phyloP scores from a whole-genome alignment of 2,113 vertebrate genomes.

The Cettia cetti region DNA sequence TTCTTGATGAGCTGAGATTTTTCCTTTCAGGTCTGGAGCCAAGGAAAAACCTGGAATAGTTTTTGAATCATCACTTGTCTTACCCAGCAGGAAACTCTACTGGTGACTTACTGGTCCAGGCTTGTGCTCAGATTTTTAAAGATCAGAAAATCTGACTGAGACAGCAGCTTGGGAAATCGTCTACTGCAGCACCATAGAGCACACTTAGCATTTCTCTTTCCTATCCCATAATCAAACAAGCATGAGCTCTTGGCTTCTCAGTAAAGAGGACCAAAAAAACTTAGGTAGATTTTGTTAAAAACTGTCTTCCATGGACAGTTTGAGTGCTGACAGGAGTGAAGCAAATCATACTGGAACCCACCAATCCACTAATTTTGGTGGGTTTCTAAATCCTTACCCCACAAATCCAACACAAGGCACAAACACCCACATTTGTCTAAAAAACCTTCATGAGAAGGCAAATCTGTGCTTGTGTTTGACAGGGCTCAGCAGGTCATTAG shows the following conservation, averaged over 20 bases:
- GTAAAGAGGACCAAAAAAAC: not conserved
- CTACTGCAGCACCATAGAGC: not conserved
- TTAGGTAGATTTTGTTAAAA: not conserved
- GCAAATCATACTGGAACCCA: not conserved
- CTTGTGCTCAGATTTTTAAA: not conserved
- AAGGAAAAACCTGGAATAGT: not conserved
- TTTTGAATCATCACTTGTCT: constrained; percentile 5
- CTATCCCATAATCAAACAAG: not conserved
- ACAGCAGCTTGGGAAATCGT: not conserved
- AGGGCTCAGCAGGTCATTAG: not conserved
- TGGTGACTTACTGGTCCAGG: not conserved
- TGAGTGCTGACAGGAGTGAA: not conserved
- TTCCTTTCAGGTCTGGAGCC: not conserved
- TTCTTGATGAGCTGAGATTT: constrained; percentile 6
- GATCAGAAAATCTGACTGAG: not conserved
- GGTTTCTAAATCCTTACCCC: not conserved
- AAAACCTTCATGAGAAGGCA: not conserved
- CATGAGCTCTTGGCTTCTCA: not conserved
- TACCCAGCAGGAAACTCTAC: not conserved
- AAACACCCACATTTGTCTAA: not conserved
- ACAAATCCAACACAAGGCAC: not conserved
- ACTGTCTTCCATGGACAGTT: not conserved
- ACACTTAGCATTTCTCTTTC: not conserved
- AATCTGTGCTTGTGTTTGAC: not conserved
- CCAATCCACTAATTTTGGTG: not conserved